phyloP scores from a whole-genome alignment of 2,797 vertebrate genomes.

The Muraenolepis orangiensis region DNA sequence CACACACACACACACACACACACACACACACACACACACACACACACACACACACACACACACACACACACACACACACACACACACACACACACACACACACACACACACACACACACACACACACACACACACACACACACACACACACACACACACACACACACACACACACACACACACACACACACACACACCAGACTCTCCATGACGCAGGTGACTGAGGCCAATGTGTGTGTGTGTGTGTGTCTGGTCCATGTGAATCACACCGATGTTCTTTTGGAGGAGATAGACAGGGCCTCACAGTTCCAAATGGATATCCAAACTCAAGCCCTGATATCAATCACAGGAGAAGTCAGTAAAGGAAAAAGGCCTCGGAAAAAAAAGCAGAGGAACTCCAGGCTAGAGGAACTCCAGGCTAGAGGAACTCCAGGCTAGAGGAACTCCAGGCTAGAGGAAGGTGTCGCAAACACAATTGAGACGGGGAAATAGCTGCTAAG shows the following conservation, averaged over 20 bases:
- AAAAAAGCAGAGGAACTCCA: neutral
- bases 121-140: constrained; percentile 41
- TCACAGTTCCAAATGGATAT: neutral
- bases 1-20: constrained; percentile 38
- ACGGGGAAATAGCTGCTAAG: neutral
- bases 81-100: constrained; percentile 37
- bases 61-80: constrained; percentile 38
- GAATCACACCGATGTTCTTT: neutral
- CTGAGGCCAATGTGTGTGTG: neutral
- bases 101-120: constrained; percentile 42
- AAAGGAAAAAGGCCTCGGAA: neutral
- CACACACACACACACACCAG: constrained; percentile 45
- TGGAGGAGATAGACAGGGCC: neutral
- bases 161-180: constrained; percentile 45
- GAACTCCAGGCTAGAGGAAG: neutral
- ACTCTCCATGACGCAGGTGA: constrained; percentile 61
- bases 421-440: too few species aligned
- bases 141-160: constrained; percentile 39
- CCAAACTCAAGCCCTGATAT: neutral
- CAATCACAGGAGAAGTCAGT: neutral
- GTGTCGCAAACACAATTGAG: neutral
- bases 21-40: constrained; percentile 36
- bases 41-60: constrained; percentile 36
- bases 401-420: too few species aligned
- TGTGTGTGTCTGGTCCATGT: neutral